A percentile compares a stretch with the other conserved stretches of the same genome.
phyloP scores from a whole-genome alignment of 2,888 invertebrate species.

The Chloromyia formosa region DNA sequence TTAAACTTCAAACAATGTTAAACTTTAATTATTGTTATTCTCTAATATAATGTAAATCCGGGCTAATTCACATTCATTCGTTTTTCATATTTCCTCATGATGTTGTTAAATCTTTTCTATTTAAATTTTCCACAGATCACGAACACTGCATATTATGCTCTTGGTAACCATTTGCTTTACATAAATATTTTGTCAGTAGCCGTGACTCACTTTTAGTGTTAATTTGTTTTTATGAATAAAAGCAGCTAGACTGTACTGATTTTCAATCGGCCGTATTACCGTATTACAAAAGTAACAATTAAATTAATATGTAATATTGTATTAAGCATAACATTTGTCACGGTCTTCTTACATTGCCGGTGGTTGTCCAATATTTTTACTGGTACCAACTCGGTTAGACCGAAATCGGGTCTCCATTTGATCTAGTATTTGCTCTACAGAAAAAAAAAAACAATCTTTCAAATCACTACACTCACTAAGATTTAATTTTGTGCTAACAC shows the following conservation, averaged over 20 bases:
- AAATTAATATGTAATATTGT: too few relatives aligned
- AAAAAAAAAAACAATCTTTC: neutral
- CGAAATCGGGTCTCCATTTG: conserved; percentile 33
- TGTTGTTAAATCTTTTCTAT: neutral
- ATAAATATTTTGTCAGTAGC: too few relatives aligned
- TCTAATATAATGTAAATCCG: too few relatives aligned
- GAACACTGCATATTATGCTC: neutral
- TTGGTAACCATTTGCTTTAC: neutral
- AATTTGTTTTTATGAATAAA: too few relatives aligned
- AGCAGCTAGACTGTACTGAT: too few relatives aligned
- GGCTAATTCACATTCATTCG: too few relatives aligned
- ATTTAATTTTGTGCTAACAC: neutral
- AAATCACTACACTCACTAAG: neutral
- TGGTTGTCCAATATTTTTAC: neutral
- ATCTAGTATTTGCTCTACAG: neutral
- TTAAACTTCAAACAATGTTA: too few relatives aligned
- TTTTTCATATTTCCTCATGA: neutral
- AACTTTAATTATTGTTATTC: too few relatives aligned
- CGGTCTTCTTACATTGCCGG: conserved; percentile 36
- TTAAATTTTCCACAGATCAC: neutral
- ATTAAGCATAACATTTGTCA: too few relatives aligned
- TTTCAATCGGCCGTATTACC: too few relatives aligned
- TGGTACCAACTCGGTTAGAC: neutral
- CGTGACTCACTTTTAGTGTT: too few relatives aligned
- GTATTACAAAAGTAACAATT: too few relatives aligned